These are phyloP conservation scores for Argya squamiceps DNA, from an alignment of 2,797 vertebrate species.

Conservation along the genomic window DNA sequence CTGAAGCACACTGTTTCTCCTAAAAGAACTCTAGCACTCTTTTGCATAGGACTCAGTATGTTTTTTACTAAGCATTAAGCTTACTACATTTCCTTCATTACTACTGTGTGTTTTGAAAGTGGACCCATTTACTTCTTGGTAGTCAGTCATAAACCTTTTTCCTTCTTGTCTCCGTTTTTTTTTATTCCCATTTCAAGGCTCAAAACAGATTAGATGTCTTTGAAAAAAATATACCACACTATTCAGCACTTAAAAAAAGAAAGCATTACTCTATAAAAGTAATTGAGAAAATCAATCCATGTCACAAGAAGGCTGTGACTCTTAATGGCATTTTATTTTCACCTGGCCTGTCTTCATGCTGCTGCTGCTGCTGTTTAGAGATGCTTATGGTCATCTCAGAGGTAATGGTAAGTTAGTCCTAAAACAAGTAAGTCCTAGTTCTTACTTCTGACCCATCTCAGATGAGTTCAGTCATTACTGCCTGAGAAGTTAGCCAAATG, in stretches of 20 bases:
- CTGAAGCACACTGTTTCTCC: neutral
- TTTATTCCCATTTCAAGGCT: neutral
- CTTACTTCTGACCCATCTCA: neutral
- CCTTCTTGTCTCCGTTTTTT: neutral
- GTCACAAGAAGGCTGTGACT: neutral
- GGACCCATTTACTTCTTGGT: neutral
- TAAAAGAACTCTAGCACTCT: neutral
- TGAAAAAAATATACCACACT: neutral
- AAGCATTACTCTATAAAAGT: fast-evolving
- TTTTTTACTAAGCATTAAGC: neutral
- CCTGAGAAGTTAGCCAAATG: neutral
- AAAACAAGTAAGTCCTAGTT: too few species aligned
- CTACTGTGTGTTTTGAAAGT: neutral
- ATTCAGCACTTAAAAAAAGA: neutral
- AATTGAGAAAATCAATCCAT: neutral
- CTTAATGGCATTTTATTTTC: neutral
- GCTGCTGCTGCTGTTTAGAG: neutral
- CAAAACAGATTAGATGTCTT: neutral
- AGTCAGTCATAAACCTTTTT: neutral
- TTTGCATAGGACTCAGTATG: neutral
- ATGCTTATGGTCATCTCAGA: neutral
- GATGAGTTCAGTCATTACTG: neutral
- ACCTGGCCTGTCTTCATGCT: neutral
- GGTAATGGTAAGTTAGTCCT: too few species aligned
- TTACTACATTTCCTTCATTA: neutral